Evolutionary conservation across 2,888 invertebrate species (phyloP), one percentile per base, ranked within the genome.

Genomic region (Caenorhabditis auriculariae): DNA sequence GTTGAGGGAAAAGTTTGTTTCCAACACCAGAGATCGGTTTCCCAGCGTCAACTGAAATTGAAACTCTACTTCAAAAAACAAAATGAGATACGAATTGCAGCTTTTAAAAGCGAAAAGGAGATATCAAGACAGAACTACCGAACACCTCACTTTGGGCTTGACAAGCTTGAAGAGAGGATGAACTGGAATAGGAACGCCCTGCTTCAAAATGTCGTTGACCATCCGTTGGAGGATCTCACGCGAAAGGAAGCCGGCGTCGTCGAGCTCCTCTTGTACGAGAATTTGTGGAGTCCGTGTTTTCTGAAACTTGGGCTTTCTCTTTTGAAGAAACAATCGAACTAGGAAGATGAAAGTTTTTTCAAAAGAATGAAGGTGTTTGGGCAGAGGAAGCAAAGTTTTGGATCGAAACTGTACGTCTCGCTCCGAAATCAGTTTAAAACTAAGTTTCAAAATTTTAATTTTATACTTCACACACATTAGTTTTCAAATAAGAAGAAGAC

Each of bases 141-240:
- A n/a, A n/a, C n/a, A n/a, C n/a, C 27, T 24, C 51, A 74, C 75
- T 60, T 77, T 78, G 1, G 79, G 78, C 44, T 74, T 74, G 54
- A 67, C 57, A 3, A 80, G 58, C 49, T 72, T 74, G 69, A 80
- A 76, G 6, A 79, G 70, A 9, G 79, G 79, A 60, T 79, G 80
- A 15, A 80, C 72, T 17, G 79, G 79, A 55, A 80, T 80, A 29
- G 78, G 75, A 47, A 80, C 75, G 9, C 79, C 79, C 50, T 78
- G 77, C 38, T 69, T 68, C 19, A 79, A 64, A 51, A 79, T 75
- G 46, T 79, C 79, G 55, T 79, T 79, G 17, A 78, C 68, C 69
- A 69, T 69, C 60, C 63, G 23, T 41, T 68, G 67, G 12, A 79
- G 64, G 24, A 79, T 80, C 58, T 79, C 79, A 32, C 76, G 67